A percentile compares a stretch with the other conserved stretches of the same genome.
These are phyloP conservation scores for Salvelinus alpinus DNA, from an alignment of 2,113 vertebrate species.

Conservation along the genomic window DNA sequence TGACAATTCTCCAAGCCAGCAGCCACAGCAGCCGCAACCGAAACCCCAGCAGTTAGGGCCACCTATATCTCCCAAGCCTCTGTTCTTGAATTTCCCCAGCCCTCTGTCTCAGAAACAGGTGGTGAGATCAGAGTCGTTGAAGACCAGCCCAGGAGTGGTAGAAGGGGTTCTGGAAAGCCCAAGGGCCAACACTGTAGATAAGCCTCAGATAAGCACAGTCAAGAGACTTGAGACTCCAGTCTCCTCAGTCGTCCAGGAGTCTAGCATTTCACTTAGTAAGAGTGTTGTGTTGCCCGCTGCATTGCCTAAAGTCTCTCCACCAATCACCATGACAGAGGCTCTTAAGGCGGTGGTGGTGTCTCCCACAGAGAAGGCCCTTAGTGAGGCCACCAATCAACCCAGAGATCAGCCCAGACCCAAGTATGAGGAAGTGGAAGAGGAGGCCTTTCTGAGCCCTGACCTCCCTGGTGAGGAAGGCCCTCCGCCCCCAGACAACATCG, in stretches of 20 bases:
- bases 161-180: slow-evolving; percentile 19
- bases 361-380: slow-evolving; percentile 17
- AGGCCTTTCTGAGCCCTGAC: slow-evolving; percentile 75
- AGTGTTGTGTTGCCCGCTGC: slow-evolving; percentile 11
- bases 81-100: slow-evolving; percentile 63
- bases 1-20: slow-evolving; percentile 75
- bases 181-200: slow-evolving; percentile 47
- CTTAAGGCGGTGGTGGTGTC: slow-evolving; percentile 14
- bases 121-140: slow-evolving; percentile 59
- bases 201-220: slow-evolving; percentile 59
- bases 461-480: slow-evolving; percentile 80
- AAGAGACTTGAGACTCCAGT: slow-evolving; percentile 56
- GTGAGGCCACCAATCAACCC: not conserved
- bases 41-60: slow-evolving; percentile 51
- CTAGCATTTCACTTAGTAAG: slow-evolving; percentile 27
- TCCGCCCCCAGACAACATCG: slow-evolving; percentile 86
- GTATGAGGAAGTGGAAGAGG: slow-evolving; percentile 58
- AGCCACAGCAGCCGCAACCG: slow-evolving; percentile 26
- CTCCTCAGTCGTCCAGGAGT: slow-evolving; percentile 8
- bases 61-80: slow-evolving; percentile 66
- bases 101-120: slow-evolving; percentile 54
- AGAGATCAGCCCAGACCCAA: not conserved
- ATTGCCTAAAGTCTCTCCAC: slow-evolving; percentile 24
- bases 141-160: slow-evolving; percentile 59
- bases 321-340: not conserved